These are phyloP conservation scores for Oscheius onirici DNA, from an alignment of 2,888 invertebrate genomes.

Conservation along the genomic window DNA sequence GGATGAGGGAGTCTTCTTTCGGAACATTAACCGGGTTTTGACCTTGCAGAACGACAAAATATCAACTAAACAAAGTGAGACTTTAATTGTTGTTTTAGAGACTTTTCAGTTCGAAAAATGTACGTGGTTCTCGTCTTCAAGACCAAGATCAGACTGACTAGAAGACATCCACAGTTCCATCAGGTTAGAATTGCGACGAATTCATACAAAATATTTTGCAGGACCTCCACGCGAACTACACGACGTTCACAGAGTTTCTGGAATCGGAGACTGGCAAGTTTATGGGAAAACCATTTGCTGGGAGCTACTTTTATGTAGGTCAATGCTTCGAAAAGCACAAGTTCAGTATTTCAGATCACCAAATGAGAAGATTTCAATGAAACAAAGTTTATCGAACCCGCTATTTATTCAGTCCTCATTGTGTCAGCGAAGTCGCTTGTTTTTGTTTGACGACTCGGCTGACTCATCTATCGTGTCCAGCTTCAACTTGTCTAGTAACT, in stretches of 20 bases:
- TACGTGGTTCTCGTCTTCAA: slow-evolving; percentile 63
- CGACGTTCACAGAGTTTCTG: slow-evolving; percentile 59
- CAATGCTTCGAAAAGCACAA: slow-evolving; percentile 2
- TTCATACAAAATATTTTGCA: slow-evolving; percentile 30
- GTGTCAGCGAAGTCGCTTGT: too few relatives aligned
- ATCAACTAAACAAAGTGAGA: slow-evolving; percentile 52
- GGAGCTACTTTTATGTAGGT: slow-evolving; percentile 56
- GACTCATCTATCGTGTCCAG: slow-evolving; percentile 41
- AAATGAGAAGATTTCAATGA: slow-evolving; percentile 34
- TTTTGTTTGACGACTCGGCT: too few relatives aligned
- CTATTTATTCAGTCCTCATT: too few relatives aligned
- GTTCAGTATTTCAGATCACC: slow-evolving; percentile 44
- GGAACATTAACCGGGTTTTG: slow-evolving; percentile 60
- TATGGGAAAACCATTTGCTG: slow-evolving; percentile 55
- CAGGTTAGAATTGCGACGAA: slow-evolving; percentile 9
- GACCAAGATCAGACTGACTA: slow-evolving; percentile 53
- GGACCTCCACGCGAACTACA: slow-evolving; percentile 62
- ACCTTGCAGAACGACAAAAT: slow-evolving; percentile 61
- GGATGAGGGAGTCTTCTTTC: slow-evolving; percentile 64
- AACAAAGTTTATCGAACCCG: background rate
- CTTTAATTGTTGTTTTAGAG: background rate
- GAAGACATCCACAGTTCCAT: slow-evolving; percentile 52
- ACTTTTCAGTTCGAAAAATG: slow-evolving; percentile 52
- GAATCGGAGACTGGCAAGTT: slow-evolving; percentile 58
- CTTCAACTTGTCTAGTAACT: slow-evolving; percentile 46